Evolutionary conservation across 1,140 invertebrate genomes (phyloP).

Genomic region (Megathymus violae): DNA sequence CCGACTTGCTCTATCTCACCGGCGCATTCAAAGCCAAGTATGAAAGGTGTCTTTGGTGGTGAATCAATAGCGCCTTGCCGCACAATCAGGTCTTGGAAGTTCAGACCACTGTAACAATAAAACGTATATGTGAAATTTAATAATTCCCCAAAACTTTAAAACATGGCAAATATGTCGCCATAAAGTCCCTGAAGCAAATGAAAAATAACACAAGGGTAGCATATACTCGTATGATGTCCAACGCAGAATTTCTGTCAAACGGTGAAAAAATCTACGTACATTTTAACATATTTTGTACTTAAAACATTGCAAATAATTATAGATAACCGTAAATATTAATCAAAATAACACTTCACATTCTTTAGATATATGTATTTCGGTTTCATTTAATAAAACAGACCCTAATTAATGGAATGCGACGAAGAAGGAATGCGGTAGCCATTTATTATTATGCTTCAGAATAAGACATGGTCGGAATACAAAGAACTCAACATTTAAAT

Average conservation of each 20-base stretch:
- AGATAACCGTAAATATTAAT: too few species aligned
- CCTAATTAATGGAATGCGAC: slow-evolving; percentile 52
- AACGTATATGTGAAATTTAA: slow-evolving; percentile 5
- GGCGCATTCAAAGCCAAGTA: slow-evolving; percentile 94
- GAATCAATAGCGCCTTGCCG: slow-evolving; percentile 93
- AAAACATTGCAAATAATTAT: too few species aligned
- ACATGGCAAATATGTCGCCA: too few species aligned
- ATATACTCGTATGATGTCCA: too few species aligned
- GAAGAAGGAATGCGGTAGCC: slow-evolving; percentile 68
- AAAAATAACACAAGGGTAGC: too few species aligned
- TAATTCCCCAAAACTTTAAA: too few species aligned
- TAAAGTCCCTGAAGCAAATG: too few species aligned
- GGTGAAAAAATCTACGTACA: too few species aligned
- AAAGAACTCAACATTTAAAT: slow-evolving; percentile 67
- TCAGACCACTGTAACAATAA: slow-evolving; percentile 87
- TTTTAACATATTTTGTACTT: too few species aligned
- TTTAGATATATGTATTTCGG: slow-evolving; percentile 42
- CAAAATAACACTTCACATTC: too few species aligned
- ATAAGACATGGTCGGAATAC: slow-evolving; percentile 64
- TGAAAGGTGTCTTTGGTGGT: slow-evolving; percentile 93
- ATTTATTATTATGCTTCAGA: slow-evolving; percentile 66
- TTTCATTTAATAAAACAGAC: slow-evolving; percentile 48
- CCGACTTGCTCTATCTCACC: slow-evolving; percentile 93
- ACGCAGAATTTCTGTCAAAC: too few species aligned
- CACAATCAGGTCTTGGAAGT: slow-evolving; percentile 94